Evolutionary conservation across 2,888 invertebrate species (phyloP).

Genomic region (Phoenoteleia sp.): DNA sequence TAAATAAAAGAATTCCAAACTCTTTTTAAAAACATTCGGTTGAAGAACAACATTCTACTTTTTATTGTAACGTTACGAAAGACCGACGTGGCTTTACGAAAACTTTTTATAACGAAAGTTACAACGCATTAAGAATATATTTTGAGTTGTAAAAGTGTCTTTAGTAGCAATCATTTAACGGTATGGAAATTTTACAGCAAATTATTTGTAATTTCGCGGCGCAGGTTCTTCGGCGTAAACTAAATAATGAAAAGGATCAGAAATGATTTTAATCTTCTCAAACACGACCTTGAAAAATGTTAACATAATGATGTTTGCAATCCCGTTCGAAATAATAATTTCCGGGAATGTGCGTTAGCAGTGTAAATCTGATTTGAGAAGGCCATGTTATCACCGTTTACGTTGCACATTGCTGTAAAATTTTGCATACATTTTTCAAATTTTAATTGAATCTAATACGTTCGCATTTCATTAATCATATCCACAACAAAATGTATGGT

Average conservation of each 20-base stretch:
- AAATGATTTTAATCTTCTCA: neutral
- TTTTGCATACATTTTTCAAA: no score
- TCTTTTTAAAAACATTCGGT: neutral
- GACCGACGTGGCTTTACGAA: neutral
- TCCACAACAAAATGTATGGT: no score
- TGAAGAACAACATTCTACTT: neutral
- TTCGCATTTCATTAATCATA: no score
- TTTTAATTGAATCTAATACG: no score
- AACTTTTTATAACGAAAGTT: neutral
- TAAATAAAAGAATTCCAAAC: no score
- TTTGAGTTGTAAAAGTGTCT: neutral
- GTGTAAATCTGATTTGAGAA: conserved; percentile 9
- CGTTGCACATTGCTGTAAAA: no score
- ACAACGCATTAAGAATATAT: no score
- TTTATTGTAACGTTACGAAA: neutral
- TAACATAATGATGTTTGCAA: neutral
- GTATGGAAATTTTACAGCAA: no score
- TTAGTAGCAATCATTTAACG: neutral
- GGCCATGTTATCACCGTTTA: neutral
- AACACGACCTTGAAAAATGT: neutral
- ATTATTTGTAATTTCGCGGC: no score
- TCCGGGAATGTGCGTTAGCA: neutral
- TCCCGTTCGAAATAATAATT: conserved; percentile 1
- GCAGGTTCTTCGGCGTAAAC: no score
- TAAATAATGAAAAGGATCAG: neutral